Percentiles rank a stretch among this genome's conserved stretches.
These are phyloP conservation scores for Lophius americanus DNA, from an alignment of 2,797 vertebrate genomes.

Conservation along the genomic window DNA sequence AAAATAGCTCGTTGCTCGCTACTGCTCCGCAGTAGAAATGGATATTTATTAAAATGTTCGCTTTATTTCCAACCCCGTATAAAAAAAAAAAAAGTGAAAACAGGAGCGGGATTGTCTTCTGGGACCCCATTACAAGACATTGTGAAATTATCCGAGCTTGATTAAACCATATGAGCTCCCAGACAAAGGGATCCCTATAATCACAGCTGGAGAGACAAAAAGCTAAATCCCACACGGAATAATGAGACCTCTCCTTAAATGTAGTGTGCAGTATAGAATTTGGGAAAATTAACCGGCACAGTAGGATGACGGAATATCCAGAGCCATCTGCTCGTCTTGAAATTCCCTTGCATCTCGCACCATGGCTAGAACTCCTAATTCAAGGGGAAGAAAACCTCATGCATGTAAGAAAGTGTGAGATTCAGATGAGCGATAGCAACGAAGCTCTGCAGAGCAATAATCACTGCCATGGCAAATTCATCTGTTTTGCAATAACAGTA, in stretches of 20 bases:
- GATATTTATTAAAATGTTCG: slow-evolving; percentile 60
- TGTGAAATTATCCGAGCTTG: slow-evolving; percentile 66
- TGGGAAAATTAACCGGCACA: slow-evolving; percentile 2
- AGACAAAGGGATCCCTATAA: slow-evolving; percentile 58
- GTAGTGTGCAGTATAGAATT: not conserved
- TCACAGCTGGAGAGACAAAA: slow-evolving; percentile 64
- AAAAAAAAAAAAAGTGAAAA: slow-evolving; percentile 43
- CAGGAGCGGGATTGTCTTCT: slow-evolving; percentile 58
- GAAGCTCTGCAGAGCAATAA: slow-evolving; percentile 57
- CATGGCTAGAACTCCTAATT: slow-evolving; percentile 33
- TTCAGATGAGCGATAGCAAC: slow-evolving; percentile 46
- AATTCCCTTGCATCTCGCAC: slow-evolving; percentile 47
- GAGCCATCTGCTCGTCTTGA: slow-evolving; percentile 12
- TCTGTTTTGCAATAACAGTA: slow-evolving; percentile 72
- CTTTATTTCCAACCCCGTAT: not conserved
- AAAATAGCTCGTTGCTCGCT: slow-evolving; percentile 67
- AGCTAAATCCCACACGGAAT: slow-evolving; percentile 41
- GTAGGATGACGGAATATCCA: slow-evolving; percentile 33
- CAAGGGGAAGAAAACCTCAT: slow-evolving; percentile 48
- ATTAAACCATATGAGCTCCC: slow-evolving; percentile 69
- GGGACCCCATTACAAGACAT: slow-evolving; percentile 67
- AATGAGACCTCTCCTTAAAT: slow-evolving; percentile 28
- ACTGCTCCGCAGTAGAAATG: slow-evolving; percentile 48
- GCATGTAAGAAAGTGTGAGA: slow-evolving; percentile 57
- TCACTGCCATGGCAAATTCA: slow-evolving; percentile 73